Evolutionary conservation across 2,888 invertebrate species (phyloP).

Genomic region (Cylloceria caligata): DNA sequence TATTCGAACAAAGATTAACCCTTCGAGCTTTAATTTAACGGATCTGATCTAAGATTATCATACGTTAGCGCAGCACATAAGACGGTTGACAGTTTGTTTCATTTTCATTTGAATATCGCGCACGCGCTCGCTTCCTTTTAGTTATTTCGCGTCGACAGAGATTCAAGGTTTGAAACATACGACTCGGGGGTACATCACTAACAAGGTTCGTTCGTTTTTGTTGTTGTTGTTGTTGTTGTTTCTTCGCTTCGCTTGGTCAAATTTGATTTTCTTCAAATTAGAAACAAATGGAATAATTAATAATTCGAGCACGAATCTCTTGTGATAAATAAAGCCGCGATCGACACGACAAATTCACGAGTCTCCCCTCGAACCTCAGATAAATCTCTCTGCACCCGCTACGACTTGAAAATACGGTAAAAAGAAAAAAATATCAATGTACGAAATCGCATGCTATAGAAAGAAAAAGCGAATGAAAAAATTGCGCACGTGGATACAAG

Average conservation of each 20-base stretch:
- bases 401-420: neutral
- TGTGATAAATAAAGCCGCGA: neutral
- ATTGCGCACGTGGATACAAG: constrained; percentile 10
- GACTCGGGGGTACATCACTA: constrained; percentile 83
- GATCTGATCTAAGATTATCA: constrained; percentile 1
- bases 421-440: neutral
- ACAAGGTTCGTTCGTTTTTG: constrained; percentile 79
- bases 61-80: constrained; percentile 1
- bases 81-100: neutral
- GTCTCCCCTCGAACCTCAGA: neutral
- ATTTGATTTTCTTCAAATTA: neutral
- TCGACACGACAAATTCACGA: neutral
- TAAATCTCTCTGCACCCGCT: neutral
- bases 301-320: neutral
- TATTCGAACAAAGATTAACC: constrained; percentile 1
- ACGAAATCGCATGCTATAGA: neutral
- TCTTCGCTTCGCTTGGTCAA: constrained; percentile 5
- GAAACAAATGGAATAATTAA: neutral
- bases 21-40: constrained; percentile 1
- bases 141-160: constrained; percentile 8
- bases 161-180: constrained; percentile 50
- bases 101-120: neutral
- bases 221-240: constrained; percentile 49
- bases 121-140: constrained; percentile 2
- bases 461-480: neutral